phyloP scores from a whole-genome alignment of 2,888 invertebrate species.

The Uloborus plumipes region DNA sequence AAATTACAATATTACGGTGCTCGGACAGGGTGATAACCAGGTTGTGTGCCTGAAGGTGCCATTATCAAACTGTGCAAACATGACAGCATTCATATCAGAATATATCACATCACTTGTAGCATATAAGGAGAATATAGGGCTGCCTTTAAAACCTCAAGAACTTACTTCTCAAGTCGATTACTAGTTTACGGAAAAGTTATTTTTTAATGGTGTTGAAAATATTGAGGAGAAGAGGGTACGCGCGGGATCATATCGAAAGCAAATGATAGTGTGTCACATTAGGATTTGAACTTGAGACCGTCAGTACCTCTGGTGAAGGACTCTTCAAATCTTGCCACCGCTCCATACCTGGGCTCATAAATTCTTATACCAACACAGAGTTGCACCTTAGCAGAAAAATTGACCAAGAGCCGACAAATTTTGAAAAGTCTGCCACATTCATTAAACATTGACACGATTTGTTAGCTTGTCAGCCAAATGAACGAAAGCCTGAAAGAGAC shows the following conservation, averaged over 20 bases:
- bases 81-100: neutral
- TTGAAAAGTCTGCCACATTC: neutral
- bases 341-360: neutral
- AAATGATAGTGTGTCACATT: neutral
- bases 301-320: neutral
- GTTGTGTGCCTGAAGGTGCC: neutral
- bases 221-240: neutral
- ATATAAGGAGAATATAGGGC: neutral
- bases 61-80: neutral
- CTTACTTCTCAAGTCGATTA: neutral
- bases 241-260: neutral
- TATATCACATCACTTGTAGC: neutral
- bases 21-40: slow-evolving; percentile 1
- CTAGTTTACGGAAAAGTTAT: neutral
- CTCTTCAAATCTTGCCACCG: neutral
- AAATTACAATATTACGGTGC: neutral
- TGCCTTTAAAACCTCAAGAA: neutral
- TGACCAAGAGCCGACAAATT: neutral
- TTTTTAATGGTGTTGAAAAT: neutral
- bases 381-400: neutral
- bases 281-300: neutral
- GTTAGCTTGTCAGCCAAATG: neutral
- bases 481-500: neutral
- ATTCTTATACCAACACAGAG: neutral
- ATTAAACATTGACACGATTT: neutral